Evolutionary conservation across 2,113 vertebrate species (phyloP).

Genomic region (Actenoides hombroni): DNA sequence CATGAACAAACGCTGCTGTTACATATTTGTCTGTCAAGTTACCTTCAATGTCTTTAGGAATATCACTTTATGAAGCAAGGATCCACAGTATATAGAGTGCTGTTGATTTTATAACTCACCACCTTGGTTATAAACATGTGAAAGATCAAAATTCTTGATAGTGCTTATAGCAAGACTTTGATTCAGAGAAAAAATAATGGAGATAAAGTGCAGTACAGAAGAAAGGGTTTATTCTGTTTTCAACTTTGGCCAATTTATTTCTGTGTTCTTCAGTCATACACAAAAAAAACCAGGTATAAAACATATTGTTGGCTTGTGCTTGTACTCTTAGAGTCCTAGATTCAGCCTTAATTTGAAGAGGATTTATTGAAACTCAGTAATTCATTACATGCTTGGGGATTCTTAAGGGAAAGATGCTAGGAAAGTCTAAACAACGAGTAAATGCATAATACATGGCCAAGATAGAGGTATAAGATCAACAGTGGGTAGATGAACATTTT

Average conservation of each 20-base stretch:
- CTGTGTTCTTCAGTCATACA: not conserved
- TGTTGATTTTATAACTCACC: not conserved
- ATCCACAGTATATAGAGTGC: not conserved
- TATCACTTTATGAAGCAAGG: not conserved
- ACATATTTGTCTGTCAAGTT: not conserved
- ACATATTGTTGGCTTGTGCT: accelerated
- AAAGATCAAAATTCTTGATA: not conserved
- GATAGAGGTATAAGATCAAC: not conserved
- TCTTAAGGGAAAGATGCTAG: not conserved
- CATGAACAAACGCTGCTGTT: not conserved
- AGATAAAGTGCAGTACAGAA: not conserved
- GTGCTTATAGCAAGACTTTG: not conserved
- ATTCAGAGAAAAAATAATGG: not conserved
- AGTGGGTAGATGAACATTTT: not conserved
- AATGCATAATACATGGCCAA: not conserved
- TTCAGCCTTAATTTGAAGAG: not conserved
- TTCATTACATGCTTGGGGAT: not conserved
- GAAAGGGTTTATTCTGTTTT: not conserved
- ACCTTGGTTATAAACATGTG: not conserved
- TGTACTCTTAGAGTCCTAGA: not conserved
- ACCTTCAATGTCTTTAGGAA: not conserved
- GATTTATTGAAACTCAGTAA: not conserved
- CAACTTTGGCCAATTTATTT: not conserved
- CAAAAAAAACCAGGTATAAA: not conserved
- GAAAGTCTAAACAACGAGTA: not conserved